These are phyloP conservation scores for Allygus modestus DNA, from an alignment of 2,888 invertebrate species.

Conservation along the genomic window DNA sequence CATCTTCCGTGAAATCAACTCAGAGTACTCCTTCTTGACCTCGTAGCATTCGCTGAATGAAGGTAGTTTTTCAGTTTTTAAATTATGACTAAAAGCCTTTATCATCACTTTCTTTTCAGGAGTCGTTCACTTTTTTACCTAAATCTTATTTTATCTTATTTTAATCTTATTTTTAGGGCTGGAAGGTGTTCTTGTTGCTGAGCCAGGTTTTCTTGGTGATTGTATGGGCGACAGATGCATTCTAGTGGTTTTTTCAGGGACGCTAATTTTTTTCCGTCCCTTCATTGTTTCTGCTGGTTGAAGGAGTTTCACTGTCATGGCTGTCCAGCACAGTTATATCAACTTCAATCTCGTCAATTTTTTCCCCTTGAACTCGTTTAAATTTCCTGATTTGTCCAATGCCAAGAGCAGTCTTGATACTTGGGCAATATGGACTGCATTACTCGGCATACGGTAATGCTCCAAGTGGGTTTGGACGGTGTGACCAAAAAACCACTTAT, in stretches of 20 bases:
- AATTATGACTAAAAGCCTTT: not conserved
- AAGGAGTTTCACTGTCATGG: not conserved
- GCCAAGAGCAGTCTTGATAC: no score
- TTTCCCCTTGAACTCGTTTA: no score
- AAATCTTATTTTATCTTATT: no score
- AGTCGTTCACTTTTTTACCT: not conserved
- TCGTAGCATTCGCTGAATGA: not conserved
- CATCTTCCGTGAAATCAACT: not conserved
- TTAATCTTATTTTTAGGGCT: no score
- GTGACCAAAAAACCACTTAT: no score
- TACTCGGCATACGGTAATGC: no score
- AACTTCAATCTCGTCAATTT: not conserved
- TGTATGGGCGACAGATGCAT: not conserved
- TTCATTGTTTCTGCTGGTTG: not conserved
- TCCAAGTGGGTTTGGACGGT: no score
- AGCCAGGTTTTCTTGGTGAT: no score
- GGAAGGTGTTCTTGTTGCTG: not conserved
- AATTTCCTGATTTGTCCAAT: no score
- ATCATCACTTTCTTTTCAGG: not conserved
- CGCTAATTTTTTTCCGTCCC: not conserved
- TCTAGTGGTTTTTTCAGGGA: not conserved
- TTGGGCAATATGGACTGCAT: no score
- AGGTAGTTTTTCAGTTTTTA: not conserved
- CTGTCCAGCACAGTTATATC: not conserved
- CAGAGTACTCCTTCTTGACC: not conserved